Percentiles rank a stretch among this genome's conserved stretches.
phyloP scores from a whole-genome alignment of 2,113 vertebrate genomes.

The Gavialis gangeticus region DNA sequence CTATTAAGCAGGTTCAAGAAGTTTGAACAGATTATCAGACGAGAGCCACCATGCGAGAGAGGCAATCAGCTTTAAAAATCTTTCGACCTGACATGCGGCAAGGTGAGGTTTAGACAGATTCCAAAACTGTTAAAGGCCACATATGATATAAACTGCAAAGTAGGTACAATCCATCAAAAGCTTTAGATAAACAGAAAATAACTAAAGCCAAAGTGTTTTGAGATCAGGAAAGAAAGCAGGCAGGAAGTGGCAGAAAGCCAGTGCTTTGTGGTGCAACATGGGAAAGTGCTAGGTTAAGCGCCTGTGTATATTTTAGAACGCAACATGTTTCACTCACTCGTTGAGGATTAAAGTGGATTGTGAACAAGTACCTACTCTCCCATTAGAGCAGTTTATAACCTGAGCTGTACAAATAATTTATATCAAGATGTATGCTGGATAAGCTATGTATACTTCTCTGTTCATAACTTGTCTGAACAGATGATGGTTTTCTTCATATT shows the following conservation, averaged over 20 bases:
- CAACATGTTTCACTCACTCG: background rate
- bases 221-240: background rate
- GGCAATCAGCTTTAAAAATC: background rate
- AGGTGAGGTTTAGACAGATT: rapidly evolving
- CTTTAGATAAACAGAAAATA: background rate
- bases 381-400: background rate
- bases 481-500: background rate
- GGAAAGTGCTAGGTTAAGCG: background rate
- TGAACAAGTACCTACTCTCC: background rate
- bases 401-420: background rate
- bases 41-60: background rate
- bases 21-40: background rate
- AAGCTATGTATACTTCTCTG: background rate
- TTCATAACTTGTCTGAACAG: background rate
- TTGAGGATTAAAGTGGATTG: background rate
- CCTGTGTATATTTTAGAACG: background rate
- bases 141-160: background rate
- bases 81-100: background rate
- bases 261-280: background rate
- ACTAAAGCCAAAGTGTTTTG: background rate
- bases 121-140: background rate
- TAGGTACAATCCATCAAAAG: background rate
- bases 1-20: background rate
- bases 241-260: background rate
- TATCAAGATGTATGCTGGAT: background rate